A percentile compares a stretch with the other conserved stretches of the same genome.
These are phyloP conservation scores for Phainopepla nitens DNA, from an alignment of 2,113 vertebrate species.

Conservation along the genomic window DNA sequence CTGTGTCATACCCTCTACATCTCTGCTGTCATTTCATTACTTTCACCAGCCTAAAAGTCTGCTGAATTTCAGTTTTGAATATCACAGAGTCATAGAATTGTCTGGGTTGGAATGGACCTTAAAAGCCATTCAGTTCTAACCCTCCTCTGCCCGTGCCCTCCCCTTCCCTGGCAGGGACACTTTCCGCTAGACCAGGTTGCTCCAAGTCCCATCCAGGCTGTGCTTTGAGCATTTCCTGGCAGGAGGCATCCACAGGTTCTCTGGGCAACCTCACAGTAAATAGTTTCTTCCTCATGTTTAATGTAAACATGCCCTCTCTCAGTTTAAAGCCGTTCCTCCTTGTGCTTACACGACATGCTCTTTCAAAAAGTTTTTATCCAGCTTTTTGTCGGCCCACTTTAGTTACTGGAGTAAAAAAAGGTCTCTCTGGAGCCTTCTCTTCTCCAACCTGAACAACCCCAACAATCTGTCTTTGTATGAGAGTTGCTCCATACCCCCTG, in stretches of 20 bases:
- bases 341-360: not conserved
- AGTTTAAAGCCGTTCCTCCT: not conserved
- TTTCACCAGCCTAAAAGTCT: not conserved
- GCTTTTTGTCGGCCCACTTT: not conserved
- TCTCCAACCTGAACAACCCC: not conserved
- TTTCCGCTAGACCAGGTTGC: not conserved
- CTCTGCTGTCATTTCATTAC: not conserved
- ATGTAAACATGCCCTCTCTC: not conserved
- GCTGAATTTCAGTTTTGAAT: not conserved
- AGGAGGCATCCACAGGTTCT: not conserved
- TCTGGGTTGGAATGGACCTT: not conserved
- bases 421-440: not conserved
- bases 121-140: not conserved
- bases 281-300: not conserved
- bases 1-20: not conserved
- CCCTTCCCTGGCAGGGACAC: too few species aligned
- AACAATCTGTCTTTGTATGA: not conserved
- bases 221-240: not conserved
- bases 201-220: not conserved
- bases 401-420: not conserved
- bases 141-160: accelerated
- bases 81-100: not conserved
- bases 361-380: not conserved
- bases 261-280: not conserved
- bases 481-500: not conserved